phyloP scores from a whole-genome alignment of 2,888 invertebrate species.

The Serripes groenlandicus region DNA sequence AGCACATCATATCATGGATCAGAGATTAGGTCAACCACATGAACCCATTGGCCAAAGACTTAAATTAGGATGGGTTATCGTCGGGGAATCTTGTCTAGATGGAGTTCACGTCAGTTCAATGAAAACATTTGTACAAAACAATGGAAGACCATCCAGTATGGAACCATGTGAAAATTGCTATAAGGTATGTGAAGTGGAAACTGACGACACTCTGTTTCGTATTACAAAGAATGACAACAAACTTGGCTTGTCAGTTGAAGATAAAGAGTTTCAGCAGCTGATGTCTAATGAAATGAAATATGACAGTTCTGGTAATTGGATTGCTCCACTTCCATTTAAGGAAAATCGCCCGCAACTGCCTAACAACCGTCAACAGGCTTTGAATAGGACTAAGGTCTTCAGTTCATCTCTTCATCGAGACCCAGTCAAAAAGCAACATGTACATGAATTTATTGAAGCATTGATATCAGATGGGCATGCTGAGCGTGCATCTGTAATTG shows the following conservation, averaged over 20 bases:
- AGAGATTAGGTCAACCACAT: not conserved
- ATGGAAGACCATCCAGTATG: slow-evolving; percentile 21
- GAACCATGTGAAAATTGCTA: slow-evolving; percentile 28
- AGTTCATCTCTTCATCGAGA: not conserved
- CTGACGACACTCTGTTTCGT: slow-evolving; percentile 15
- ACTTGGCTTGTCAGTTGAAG: slow-evolving; percentile 36
- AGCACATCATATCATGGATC: slow-evolving; percentile 30
- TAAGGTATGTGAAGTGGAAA: too few relatives aligned
- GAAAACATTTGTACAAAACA: slow-evolving; percentile 30
- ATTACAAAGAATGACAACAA: slow-evolving; percentile 37
- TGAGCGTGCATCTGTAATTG: slow-evolving; percentile 38
- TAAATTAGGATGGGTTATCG: slow-evolving; percentile 32
- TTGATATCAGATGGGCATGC: slow-evolving; percentile 35
- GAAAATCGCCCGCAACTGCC: slow-evolving; percentile 10
- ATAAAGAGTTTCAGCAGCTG: slow-evolving; percentile 29
- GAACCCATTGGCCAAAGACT: slow-evolving; percentile 32
- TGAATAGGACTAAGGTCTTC: slow-evolving; percentile 4
- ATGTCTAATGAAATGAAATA: slow-evolving; percentile 40
- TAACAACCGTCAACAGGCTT: slow-evolving; percentile 41
- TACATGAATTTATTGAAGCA: slow-evolving; percentile 13
- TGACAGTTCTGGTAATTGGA: slow-evolving; percentile 27
- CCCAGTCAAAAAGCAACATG: slow-evolving; percentile 5
- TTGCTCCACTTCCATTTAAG: slow-evolving; percentile 49
- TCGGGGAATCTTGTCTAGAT: slow-evolving; percentile 44
- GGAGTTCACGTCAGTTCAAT: slow-evolving; percentile 24